These are phyloP conservation scores for Druceiella hillmani DNA, from an alignment of 2,888 invertebrate genomes.

Conservation along the genomic window DNA sequence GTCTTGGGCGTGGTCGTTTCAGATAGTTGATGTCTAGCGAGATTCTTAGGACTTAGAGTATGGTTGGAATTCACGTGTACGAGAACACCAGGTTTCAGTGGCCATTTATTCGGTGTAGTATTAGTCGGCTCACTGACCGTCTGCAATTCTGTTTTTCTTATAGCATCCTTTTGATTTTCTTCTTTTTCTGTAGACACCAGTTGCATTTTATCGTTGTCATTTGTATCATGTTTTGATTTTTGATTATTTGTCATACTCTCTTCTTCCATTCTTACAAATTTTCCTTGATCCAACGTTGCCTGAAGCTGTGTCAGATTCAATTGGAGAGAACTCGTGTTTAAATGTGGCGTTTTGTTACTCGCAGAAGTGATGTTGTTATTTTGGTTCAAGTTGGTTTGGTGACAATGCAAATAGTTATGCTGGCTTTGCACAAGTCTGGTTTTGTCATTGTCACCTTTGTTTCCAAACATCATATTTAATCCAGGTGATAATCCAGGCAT, in stretches of 20 bases:
- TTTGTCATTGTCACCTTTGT: slow-evolving; percentile 41
- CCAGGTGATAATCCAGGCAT: slow-evolving; percentile 47
- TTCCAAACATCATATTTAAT: slow-evolving; percentile 41
- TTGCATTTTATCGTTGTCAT: no score
- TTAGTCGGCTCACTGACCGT: slow-evolving; percentile 4
- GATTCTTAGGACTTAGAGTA: slow-evolving; percentile 57
- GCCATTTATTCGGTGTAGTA: slow-evolving; percentile 68
- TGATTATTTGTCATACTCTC: no score
- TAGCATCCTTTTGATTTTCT: slow-evolving; percentile 2
- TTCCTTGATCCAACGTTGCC: slow-evolving; percentile 29
- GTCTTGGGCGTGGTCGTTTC: slow-evolving; percentile 21
- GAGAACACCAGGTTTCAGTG: slow-evolving; percentile 80
- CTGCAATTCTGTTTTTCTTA: not conserved
- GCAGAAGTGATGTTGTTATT: not conserved
- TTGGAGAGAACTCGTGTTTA: slow-evolving; percentile 29
- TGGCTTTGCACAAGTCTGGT: slow-evolving; percentile 41
- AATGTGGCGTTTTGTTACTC: slow-evolving; percentile 22
- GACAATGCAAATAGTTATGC: slow-evolving; percentile 28
- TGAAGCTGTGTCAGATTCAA: slow-evolving; percentile 34
- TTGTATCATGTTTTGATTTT: no score
- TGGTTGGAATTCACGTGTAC: slow-evolving; percentile 83
- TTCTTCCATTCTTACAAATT: no score
- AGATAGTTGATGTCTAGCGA: slow-evolving; percentile 35
- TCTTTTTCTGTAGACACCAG: no score
- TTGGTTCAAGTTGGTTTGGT: slow-evolving; percentile 3